These are phyloP conservation scores for Cephus runcator DNA, from an alignment of 2,888 invertebrate genomes.

Conservation along the genomic window DNA sequence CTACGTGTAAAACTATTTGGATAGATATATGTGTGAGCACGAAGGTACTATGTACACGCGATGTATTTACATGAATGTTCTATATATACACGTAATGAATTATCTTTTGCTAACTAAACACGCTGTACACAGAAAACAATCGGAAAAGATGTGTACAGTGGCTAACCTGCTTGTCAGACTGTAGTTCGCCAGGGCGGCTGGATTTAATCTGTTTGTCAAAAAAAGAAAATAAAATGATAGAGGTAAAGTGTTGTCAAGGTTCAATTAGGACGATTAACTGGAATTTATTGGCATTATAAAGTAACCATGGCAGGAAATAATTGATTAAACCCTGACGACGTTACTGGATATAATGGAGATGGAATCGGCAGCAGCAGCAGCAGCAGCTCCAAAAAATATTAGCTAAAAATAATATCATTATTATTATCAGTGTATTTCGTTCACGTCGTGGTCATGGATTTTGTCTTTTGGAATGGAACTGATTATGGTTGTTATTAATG, in stretches of 20 bases:
- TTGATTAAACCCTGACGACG: slow-evolving; percentile 23
- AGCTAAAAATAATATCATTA: slow-evolving; percentile 27
- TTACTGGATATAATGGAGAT: slow-evolving; percentile 38
- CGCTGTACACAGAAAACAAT: neutral
- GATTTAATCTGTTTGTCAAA: slow-evolving; percentile 75
- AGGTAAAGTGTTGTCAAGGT: neutral
- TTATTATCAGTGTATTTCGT: neutral
- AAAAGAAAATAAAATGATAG: slow-evolving; percentile 66
- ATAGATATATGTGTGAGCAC: neutral
- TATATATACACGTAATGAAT: neutral
- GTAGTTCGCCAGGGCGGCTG: slow-evolving; percentile 84
- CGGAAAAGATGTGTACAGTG: slow-evolving; percentile 5
- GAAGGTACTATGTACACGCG: neutral
- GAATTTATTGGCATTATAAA: neutral
- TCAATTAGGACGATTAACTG: neutral
- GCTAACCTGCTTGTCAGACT: slow-evolving; percentile 78
- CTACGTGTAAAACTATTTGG: neutral
- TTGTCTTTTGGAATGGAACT: neutral
- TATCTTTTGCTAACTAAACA: neutral
- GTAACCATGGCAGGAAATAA: slow-evolving; percentile 11
- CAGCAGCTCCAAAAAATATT: slow-evolving; percentile 40
- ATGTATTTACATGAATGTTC: neutral
- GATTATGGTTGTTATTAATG: neutral
- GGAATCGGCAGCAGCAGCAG: slow-evolving; percentile 33
- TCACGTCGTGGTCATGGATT: neutral